Conservation (phyloP, 1,140 invertebrate genomes). For the Drosophila auraria region DNA sequence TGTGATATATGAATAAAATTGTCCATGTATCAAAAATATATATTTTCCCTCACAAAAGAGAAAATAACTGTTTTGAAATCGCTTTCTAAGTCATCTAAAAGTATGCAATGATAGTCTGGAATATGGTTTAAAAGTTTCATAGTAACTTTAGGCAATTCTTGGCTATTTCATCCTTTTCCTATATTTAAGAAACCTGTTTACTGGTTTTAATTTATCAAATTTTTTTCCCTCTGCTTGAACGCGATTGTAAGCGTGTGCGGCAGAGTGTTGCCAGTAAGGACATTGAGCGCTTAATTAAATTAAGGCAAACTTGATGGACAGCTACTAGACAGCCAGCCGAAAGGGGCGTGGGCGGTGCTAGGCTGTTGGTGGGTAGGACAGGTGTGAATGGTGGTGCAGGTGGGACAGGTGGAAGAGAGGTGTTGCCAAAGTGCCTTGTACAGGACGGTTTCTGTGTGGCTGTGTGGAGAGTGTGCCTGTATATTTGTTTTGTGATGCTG, state of each 20-base stretch:
- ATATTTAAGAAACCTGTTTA: too few relatives aligned
- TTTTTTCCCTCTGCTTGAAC: constrained; percentile 9
- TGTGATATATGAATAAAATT: neutral
- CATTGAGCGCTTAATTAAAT: constrained; percentile 83
- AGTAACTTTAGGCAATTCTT: too few relatives aligned
- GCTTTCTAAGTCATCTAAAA: too few relatives aligned
- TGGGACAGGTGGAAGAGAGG: neutral
- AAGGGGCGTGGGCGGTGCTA: constrained; percentile 3
- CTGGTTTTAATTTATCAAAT: neutral
- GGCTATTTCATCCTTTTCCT: neutral
- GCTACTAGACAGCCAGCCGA: constrained; percentile 72
- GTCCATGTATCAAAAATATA: neutral
- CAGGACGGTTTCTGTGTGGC: constrained; percentile 16
- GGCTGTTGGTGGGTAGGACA: constrained; percentile 1
- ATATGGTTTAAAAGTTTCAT: too few relatives aligned
- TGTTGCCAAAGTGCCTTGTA: constrained; percentile 67
- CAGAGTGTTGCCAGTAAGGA: constrained; percentile 63
- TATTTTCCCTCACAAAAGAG: too few relatives aligned
- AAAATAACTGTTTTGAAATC: too few relatives aligned
- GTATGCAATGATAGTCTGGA: neutral
- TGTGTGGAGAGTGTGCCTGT: constrained; percentile 15
- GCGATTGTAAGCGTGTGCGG: constrained; percentile 17
- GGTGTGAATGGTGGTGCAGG: neutral
- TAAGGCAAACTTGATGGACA: constrained; percentile 80
- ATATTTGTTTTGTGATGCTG: constrained; percentile 57